Percentiles rank a stretch among this genome's conserved stretches.
phyloP scores from a whole-genome alignment of 2,113 vertebrate species.

The Chrysemys picta region DNA sequence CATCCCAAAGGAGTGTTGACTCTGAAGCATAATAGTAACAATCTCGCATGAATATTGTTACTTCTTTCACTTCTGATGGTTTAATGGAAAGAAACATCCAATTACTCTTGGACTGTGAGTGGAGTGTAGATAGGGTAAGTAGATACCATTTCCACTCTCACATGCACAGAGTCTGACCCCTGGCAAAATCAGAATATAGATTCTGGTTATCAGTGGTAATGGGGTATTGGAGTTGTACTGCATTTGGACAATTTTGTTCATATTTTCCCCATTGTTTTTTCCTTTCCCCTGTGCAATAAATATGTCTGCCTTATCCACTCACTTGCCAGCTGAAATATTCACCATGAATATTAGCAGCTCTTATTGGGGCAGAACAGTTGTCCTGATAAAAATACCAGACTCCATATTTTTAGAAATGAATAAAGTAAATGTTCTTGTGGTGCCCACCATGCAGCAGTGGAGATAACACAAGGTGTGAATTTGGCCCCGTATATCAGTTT shows the following conservation, averaged over 20 bases:
- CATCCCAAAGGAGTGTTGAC: not conserved
- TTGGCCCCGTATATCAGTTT: not conserved
- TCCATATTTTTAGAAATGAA: not conserved
- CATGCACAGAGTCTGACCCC: not conserved
- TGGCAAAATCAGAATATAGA: accelerated
- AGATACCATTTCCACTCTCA: not conserved
- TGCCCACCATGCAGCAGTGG: not conserved
- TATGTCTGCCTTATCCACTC: not conserved
- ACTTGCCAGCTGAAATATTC: not conserved
- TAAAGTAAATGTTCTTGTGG: not conserved
- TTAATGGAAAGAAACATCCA: not conserved
- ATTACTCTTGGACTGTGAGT: not conserved
- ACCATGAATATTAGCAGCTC: not conserved
- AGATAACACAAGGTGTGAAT: not conserved
- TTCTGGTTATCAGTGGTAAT: not conserved
- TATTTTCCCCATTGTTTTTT: not conserved
- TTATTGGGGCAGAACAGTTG: not conserved
- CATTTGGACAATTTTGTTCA: not conserved
- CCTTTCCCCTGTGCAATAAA: not conserved
- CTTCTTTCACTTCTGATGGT: not conserved
- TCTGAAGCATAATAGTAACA: not conserved
- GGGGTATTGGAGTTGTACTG: not conserved
- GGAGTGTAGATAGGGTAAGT: not conserved
- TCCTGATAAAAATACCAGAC: not conserved
- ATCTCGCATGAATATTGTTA: not conserved